Base-by-base conservation (phyloP, 2,888 invertebrate genomes). In the Heliconius cydno region DNA sequence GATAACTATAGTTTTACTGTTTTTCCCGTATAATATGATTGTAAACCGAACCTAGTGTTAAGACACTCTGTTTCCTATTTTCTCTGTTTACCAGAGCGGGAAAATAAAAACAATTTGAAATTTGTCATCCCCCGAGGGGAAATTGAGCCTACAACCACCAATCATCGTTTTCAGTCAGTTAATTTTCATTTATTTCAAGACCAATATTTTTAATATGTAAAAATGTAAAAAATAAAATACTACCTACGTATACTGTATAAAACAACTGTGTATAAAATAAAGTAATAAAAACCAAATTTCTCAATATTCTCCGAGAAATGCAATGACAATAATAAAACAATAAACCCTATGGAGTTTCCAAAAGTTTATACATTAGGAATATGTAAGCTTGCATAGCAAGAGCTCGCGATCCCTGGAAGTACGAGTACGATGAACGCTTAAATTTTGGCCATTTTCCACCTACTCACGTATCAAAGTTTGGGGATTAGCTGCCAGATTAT, bases 401-500 rank as follows among this genome's bases (percentile, higher is more conserved):
- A 75, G 65, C 41, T 75, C 38, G 30, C 38, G 30, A 41, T 63
- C 65, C 65, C 65, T 60, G 57, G 38, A 74, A 38, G 78, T 66
- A 34, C 34, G 34, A 34, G 34, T 34, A 60, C 66, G 73, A 66
- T 73, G 65, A 74, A 67, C 73, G 78, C 60, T 78, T 73, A 66
- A 73, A 73, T 67, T 78, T 67, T 66, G 67, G 72, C 57, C 66
- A 65, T 78, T 73, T 74, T 74, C 78, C 66, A 78, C 78, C 57
- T 74, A 60, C 73, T 75, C 75, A 67, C 74, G 67, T 78, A 57
- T 52, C 77, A 41, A 78, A 78, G 57, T 74, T 74, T 57, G 60
- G 73, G 57, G 78, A 78, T 78, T 78, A 73, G 73, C 73, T 73
- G 19, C 22, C 46, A 78, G 73, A 73, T 78, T 74, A 78, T 78